A percentile compares a stretch with the other conserved stretches of the same genome.
Conservation (phyloP, 1,140 invertebrate genomes). For the Lutraria rhynchaena region DNA sequence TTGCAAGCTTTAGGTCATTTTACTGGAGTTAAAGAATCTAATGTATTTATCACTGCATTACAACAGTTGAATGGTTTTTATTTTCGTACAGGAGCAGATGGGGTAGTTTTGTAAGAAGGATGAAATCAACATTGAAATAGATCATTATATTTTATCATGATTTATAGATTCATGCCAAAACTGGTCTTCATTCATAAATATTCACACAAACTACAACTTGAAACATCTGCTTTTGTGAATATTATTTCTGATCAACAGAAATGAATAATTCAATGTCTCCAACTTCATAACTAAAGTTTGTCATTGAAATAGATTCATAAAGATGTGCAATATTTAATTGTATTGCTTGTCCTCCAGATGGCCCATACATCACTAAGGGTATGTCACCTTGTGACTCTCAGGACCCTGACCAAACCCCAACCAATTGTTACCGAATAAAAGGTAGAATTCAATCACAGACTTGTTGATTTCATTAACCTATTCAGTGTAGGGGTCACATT, state of each 20-base stretch:
- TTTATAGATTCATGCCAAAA: slow-evolving; percentile 12
- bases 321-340: slow-evolving; percentile 4
- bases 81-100: slow-evolving; percentile 47
- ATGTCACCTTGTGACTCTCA: slow-evolving; percentile 39
- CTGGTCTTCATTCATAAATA: not conserved
- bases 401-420: slow-evolving; percentile 25
- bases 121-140: not conserved
- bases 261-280: not conserved
- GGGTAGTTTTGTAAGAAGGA: not conserved
- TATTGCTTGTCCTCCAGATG: slow-evolving; percentile 17
- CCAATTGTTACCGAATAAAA: slow-evolving; percentile 46
- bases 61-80: slow-evolving; percentile 36
- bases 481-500: slow-evolving; percentile 17
- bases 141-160: slow-evolving; percentile 13
- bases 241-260: not conserved
- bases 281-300: too few species aligned
- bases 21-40: slow-evolving; percentile 31
- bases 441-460: slow-evolving; percentile 40
- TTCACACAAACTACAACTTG: slow-evolving; percentile 3
- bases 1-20: slow-evolving; percentile 58
- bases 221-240: not conserved
- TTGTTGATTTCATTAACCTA: slow-evolving; percentile 58
- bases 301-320: too few species aligned
- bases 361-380: slow-evolving; percentile 42
- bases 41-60: slow-evolving; percentile 43